Evolutionary conservation across 2,797 vertebrate species (phyloP).

Genomic region (Phrynocephalus forsythii): DNA sequence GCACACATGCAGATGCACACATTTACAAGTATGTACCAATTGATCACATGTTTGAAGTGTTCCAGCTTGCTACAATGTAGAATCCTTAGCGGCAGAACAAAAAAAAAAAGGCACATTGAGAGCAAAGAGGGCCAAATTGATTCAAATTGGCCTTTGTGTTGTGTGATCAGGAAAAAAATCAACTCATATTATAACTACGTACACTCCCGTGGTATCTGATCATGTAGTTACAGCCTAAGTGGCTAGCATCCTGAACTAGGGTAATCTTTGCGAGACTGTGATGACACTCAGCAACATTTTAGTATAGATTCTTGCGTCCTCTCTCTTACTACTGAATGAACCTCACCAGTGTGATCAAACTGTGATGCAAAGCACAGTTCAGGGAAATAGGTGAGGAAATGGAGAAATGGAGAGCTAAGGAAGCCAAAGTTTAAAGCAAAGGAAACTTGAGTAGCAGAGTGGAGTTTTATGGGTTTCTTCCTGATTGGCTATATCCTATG

Average conservation of each 20-base stretch:
- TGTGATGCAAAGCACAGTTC: background rate
- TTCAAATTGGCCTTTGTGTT: too few relatives aligned
- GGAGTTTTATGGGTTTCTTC: conserved; percentile 11
- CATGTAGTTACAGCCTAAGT: too few relatives aligned
- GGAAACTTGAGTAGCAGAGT: conserved; percentile 45
- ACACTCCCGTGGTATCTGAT: too few relatives aligned
- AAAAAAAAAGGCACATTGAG: too few relatives aligned
- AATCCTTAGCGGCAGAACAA: too few relatives aligned
- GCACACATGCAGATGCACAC: too few relatives aligned
- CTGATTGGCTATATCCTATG: background rate
- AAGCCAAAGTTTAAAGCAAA: conserved; percentile 11
- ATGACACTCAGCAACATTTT: background rate
- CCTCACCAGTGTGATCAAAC: background rate
- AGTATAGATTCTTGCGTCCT: background rate
- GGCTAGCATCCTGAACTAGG: background rate
- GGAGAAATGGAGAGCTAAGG: background rate
- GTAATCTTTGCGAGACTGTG: background rate
- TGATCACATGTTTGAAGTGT: too few relatives aligned
- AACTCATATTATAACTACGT: too few relatives aligned
- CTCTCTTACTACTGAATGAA: background rate
- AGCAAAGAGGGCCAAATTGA: too few relatives aligned
- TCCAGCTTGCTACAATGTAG: too few relatives aligned
- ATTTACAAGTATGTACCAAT: too few relatives aligned
- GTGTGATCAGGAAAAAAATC: too few relatives aligned
- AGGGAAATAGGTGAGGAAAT: background rate